phyloP scores from a whole-genome alignment of 2,797 vertebrate species.

The Apogon hyalosoma region DNA sequence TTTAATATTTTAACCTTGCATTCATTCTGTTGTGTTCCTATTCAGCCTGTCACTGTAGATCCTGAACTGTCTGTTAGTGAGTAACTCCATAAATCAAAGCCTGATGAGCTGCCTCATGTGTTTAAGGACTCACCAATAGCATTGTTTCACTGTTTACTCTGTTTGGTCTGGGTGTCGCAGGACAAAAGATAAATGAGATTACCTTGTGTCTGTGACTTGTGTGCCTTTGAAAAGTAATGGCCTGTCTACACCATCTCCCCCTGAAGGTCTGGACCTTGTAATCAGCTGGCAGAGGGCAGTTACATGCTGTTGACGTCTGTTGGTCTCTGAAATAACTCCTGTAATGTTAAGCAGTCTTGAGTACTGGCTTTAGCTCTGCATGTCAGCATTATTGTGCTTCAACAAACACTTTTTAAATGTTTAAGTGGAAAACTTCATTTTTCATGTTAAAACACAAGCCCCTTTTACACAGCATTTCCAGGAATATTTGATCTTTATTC shows the following conservation, averaged over 20 bases:
- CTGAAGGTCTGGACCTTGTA: slow-evolving; percentile 42
- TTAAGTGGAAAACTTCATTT: no score
- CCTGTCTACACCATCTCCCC: slow-evolving; percentile 51
- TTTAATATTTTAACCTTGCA: not conserved
- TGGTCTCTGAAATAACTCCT: slow-evolving; percentile 7
- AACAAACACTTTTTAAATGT: not conserved
- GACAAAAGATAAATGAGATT: slow-evolving; percentile 63
- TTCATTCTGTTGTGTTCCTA: slow-evolving; percentile 23
- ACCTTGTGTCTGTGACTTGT: slow-evolving; percentile 26
- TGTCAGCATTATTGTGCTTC: not conserved
- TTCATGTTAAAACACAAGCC: no score
- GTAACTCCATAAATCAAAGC: slow-evolving; percentile 57
- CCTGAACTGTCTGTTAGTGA: slow-evolving; percentile 27
- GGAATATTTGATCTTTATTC: no score
- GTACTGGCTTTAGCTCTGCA: not conserved
- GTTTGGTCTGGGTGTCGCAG: slow-evolving; percentile 44
- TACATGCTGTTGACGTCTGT: slow-evolving; percentile 32
- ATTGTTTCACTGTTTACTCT: slow-evolving; percentile 57
- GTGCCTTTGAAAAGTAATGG: slow-evolving; percentile 39
- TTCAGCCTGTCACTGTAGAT: slow-evolving; percentile 48
- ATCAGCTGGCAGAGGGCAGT: slow-evolving; percentile 26
- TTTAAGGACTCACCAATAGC: slow-evolving; percentile 58
- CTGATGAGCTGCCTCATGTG: slow-evolving; percentile 56
- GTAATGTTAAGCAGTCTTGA: slow-evolving; percentile 9
- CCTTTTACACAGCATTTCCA: no score